These are phyloP conservation scores for Peucedramus taeniatus DNA, from an alignment of 2,113 vertebrate genomes.

Conservation along the genomic window DNA sequence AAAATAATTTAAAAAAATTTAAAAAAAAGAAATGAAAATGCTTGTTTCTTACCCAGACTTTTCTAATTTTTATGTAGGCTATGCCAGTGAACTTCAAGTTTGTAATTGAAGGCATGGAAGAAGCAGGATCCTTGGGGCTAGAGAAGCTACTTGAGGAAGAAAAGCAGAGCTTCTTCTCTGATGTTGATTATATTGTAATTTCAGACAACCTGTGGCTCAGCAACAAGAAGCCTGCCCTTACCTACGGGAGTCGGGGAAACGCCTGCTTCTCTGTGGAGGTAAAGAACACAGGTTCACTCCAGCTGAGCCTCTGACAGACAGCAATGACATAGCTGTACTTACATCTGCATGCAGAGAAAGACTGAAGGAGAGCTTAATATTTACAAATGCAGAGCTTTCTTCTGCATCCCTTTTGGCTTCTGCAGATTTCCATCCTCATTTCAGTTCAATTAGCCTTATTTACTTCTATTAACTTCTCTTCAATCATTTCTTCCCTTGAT, in stretches of 20 bases:
- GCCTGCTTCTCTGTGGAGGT: slow-evolving; percentile 79
- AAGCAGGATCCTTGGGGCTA: slow-evolving; percentile 74
- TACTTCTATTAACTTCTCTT: neutral
- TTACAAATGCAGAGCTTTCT: neutral
- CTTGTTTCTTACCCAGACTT: neutral
- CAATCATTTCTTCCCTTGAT: neutral
- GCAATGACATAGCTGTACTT: neutral
- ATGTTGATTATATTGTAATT: slow-evolving; percentile 74
- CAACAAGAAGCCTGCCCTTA: slow-evolving; percentile 70
- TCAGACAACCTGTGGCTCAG: slow-evolving; percentile 78
- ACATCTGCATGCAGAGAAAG: neutral
- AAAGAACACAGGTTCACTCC: neutral
- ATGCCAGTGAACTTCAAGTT: slow-evolving; percentile 78
- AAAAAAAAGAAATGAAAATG: neutral
- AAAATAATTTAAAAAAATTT: too few species aligned
- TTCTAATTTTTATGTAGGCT: slow-evolving; percentile 42
- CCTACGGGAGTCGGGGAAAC: slow-evolving; percentile 72
- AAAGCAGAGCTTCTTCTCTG: slow-evolving; percentile 68
- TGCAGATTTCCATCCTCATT: neutral
- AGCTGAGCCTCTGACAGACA: neutral
- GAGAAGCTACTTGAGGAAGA: slow-evolving; percentile 61
- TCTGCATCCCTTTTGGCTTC: neutral
- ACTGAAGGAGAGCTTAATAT: neutral
- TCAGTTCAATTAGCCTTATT: neutral
- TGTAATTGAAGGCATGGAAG: slow-evolving; percentile 80